Evolutionary conservation across 30 jellyfish, hydroid and myxozoan species (phyloP).

Genomic region (Turritopsis dohrnii): DNA sequence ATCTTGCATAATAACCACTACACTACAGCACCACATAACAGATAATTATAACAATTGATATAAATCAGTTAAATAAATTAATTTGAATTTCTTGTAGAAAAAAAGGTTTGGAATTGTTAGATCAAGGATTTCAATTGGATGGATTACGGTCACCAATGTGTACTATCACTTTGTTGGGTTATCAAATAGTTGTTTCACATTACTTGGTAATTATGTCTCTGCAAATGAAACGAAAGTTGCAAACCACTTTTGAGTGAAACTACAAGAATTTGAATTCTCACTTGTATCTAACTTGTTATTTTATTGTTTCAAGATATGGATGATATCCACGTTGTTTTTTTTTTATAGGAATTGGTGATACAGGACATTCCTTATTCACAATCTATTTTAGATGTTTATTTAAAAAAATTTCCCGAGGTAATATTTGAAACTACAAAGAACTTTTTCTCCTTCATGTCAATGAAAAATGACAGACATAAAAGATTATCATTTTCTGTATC

Average conservation of each 20-base stretch:
- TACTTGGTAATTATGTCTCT: conserved; percentile 39
- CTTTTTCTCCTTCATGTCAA: no score
- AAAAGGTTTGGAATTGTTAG: conserved; percentile 56
- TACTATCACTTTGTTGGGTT: conserved; percentile 65
- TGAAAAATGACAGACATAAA: no score
- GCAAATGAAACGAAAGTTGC: no score
- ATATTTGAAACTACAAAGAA: neutral
- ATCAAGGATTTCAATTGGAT: conserved; percentile 53
- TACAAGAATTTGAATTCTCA: neutral
- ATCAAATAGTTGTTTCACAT: conserved; percentile 72
- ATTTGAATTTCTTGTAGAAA: conserved; percentile 29
- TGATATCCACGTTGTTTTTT: neutral
- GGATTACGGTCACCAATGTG: conserved; percentile 87
- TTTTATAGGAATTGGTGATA: conserved; percentile 50
- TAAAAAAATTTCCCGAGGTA: conserved; percentile 68
- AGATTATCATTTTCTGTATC: no score
- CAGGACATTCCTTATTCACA: conserved; percentile 44
- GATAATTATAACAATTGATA: neutral
- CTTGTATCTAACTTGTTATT: no score
- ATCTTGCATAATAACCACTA: no score
- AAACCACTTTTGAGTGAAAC: neutral
- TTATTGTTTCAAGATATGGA: no score
- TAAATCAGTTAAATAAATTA: neutral
- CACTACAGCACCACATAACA: no score
- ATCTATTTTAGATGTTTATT: conserved; percentile 33